phyloP scores from a whole-genome alignment of 1,140 invertebrate genomes.

The Drosophila arawakana region DNA sequence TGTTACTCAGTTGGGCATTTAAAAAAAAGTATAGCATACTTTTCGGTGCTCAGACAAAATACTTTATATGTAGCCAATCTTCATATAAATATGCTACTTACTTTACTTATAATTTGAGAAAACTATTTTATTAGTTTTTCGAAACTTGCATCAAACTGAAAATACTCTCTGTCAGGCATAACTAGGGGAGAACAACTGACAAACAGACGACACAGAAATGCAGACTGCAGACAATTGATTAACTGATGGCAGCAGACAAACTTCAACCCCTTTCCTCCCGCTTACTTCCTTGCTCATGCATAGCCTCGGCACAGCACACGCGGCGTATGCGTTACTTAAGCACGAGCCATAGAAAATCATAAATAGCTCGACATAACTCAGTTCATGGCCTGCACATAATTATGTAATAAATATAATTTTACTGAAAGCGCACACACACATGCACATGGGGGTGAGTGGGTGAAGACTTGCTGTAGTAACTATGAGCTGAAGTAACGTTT shows the following conservation, averaged over 20 bases:
- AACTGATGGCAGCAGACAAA: slow-evolving; percentile 3
- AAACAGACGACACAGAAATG: background rate
- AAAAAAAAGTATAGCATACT: too few relatives aligned
- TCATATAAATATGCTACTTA: too few relatives aligned
- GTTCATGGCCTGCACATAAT: slow-evolving; percentile 64
- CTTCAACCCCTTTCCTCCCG: background rate
- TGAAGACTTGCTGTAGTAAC: background rate
- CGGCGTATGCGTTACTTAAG: slow-evolving; percentile 36
- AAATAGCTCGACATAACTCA: slow-evolving; percentile 28
- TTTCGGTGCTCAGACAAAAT: too few relatives aligned
- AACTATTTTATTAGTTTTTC: too few relatives aligned
- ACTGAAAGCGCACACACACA: slow-evolving; percentile 47
- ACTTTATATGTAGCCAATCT: too few relatives aligned
- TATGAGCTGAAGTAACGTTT: slow-evolving; percentile 16
- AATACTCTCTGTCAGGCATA: too few relatives aligned
- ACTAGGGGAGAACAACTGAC: background rate
- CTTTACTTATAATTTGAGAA: too few relatives aligned
- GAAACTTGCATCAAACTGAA: too few relatives aligned
- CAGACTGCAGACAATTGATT: slow-evolving; percentile 24
- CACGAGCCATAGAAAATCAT: slow-evolving; percentile 23
- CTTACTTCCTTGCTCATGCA: background rate
- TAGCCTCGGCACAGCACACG: background rate
- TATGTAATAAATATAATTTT: slow-evolving; percentile 80
- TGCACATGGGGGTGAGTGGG: background rate
- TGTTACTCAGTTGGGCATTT: too few relatives aligned